Base-by-base conservation (phyloP, 23 tunicate genomes). In the Pegea sp. region DNA sequence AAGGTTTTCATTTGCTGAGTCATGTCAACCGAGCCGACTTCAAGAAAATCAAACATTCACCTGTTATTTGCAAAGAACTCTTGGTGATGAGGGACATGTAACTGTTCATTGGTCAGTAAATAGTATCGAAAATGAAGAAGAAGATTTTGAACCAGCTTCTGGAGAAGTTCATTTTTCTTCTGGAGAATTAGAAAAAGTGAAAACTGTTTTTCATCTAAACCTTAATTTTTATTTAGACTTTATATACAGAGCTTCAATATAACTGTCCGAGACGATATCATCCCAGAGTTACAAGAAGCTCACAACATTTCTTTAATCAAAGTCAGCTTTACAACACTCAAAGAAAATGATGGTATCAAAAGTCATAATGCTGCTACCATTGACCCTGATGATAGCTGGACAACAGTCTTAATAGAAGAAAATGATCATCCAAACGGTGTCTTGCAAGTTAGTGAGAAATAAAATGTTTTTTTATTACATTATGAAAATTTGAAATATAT, bases 351-450 rank as follows among this genome's bases (percentile, higher is more conserved):
- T n/a, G 72, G 58, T 27, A 48, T 60, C 13, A 60, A 22, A 4
- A 65, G 64, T 30, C 48, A 33, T 44, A 70, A 69, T 44, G 92
- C 69, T 7, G 92, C 92, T 44, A 38, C 73, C 3, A 44, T 79
- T 2, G 63, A 79, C 42, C 8, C 33, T 22, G 28, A 59, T 25
- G 8, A 29, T 5, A 26, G 34, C 0, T 13, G 18, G 5, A 62
- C 69, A 16, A 29, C 19, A 4, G 57, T 79, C 22, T 24, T 28
- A 22, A 79, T 79, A 7, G 53, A 38, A 55, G 55, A 44, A 31
- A 76, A 76, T 30, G 92, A 79, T 28, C 56, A 79, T 18, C 68
- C 92, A 11, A 56, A 79, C 54, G 92, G 92, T 2, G 58, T 79
- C 18, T 33, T 79, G 25, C 92, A 79, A 61, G 92, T 79, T 0